A percentile compares a stretch with the other conserved stretches of the same genome.
Conservation (phyloP, 1,140 invertebrate genomes). For the Ceratosolen fusciceps region DNA sequence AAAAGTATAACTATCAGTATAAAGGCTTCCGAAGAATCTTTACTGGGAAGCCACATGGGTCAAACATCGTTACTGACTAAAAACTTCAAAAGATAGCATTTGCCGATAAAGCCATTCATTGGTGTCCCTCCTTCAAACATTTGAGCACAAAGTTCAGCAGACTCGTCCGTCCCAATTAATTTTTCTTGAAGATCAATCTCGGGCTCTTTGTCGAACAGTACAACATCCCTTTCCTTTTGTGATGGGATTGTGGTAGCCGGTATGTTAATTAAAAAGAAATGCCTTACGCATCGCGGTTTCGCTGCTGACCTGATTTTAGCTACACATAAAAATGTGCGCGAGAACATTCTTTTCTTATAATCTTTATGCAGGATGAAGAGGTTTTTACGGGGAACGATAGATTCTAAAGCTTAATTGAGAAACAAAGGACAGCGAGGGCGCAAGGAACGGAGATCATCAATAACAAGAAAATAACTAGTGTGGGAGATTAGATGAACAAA, state of each 20-base stretch:
- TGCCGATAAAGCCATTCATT: neutral
- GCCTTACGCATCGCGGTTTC: conserved; percentile 40
- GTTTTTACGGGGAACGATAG: conserved; percentile 30
- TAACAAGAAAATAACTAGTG: conserved; percentile 34
- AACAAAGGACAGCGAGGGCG: neutral
- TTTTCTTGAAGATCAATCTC: conserved; percentile 15
- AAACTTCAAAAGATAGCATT: conserved; percentile 26
- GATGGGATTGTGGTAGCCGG: conserved; percentile 19
- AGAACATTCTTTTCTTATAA: conserved; percentile 51
- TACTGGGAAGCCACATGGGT: conserved; percentile 22
- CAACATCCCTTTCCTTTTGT: neutral
- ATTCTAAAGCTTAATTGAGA: neutral
- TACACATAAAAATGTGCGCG: conserved; percentile 15
- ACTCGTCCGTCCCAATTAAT: conserved; percentile 23
- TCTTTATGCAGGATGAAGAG: conserved; percentile 21
- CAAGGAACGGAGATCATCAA: neutral
- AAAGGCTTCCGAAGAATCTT: conserved; percentile 27
- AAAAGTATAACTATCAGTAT: neutral
- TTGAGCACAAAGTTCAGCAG: conserved; percentile 28
- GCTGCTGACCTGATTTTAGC: conserved; percentile 66
- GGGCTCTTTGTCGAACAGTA: neutral
- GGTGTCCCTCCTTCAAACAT: conserved; percentile 2
- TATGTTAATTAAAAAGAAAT: conserved; percentile 51
- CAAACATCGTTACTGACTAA: conserved; percentile 31
- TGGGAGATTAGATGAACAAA: conserved; percentile 20